Conservation (phyloP, 23 tunicate species). For the Diplosoma virens region DNA sequence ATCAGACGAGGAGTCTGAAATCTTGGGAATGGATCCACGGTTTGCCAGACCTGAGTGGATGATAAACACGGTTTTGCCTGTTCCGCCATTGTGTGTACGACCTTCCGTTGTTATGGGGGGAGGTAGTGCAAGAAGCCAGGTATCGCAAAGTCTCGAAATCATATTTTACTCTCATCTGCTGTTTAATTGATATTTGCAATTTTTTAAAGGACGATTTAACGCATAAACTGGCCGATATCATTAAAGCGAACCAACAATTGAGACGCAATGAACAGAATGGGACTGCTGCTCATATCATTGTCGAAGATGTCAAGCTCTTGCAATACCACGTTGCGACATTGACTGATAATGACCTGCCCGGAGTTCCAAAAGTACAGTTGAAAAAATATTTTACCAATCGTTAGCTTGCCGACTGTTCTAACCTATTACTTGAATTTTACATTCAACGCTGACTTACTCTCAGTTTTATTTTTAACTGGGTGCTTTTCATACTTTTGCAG, state of each 20-base stretch:
- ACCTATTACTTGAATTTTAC: too few relatives aligned
- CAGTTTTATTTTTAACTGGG: too few relatives aligned
- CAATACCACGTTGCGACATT: conserved; percentile 97
- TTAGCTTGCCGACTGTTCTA: too few relatives aligned
- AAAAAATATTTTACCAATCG: too few relatives aligned
- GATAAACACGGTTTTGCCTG: conserved; percentile 94
- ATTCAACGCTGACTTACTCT: too few relatives aligned
- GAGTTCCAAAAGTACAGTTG: conserved; percentile 95
- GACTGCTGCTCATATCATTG: conserved; percentile 95
- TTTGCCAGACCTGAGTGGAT: conserved; percentile 99
- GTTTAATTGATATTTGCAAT: too few relatives aligned
- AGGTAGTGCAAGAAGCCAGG: conserved; percentile 94
- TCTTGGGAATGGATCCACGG: conserved; percentile 96
- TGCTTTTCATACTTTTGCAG: conserved; percentile 14
- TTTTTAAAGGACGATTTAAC: conserved; percentile 94
- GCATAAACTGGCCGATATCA: conserved; percentile 95
- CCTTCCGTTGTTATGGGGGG: conserved; percentile 99
- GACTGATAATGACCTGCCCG: conserved; percentile 96
- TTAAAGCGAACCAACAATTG: conserved; percentile 89
- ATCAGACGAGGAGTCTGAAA: conserved; percentile 97
- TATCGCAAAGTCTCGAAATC: too few relatives aligned
- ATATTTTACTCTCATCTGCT: too few relatives aligned
- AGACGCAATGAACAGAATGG: conserved; percentile 97
- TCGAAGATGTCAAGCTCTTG: conserved; percentile 86
- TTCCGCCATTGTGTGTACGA: conserved; percentile 97